Evolutionary conservation across 2,888 invertebrate species (phyloP).

Genomic region (Aphelenchoides bicaudatus): DNA sequence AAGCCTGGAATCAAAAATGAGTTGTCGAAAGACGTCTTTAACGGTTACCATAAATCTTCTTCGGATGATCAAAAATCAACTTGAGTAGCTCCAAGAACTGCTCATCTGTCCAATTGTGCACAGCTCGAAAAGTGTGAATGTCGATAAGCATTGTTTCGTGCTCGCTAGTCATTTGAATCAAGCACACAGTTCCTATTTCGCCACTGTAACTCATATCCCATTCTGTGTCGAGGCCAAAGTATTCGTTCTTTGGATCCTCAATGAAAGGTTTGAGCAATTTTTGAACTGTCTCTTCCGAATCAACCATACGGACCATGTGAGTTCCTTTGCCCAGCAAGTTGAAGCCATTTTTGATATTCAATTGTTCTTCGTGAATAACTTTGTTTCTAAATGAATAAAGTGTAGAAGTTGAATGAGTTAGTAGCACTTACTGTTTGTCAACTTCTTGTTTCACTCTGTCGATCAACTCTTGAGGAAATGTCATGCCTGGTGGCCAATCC

Average conservation of each 20-base stretch:
- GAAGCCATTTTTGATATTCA: too few species aligned
- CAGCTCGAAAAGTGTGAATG: background rate
- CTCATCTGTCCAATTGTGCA: background rate
- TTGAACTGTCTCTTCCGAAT: background rate
- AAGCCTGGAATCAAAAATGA: slow-evolving; percentile 5
- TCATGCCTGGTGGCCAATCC: too few species aligned
- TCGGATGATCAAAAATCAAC: background rate
- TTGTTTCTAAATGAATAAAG: too few species aligned
- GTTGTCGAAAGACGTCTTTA: background rate
- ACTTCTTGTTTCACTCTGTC: too few species aligned
- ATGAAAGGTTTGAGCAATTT: background rate
- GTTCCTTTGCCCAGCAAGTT: background rate
- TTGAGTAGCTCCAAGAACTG: background rate
- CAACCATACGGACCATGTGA: slow-evolving; percentile 1
- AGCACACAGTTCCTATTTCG: slow-evolving; percentile 5
- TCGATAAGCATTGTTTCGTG: slow-evolving; percentile 13
- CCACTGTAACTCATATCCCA: slow-evolving; percentile 17
- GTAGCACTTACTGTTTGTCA: too few species aligned
- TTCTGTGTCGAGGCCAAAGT: slow-evolving; percentile 14
- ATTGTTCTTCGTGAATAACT: too few species aligned
- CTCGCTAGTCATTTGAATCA: background rate
- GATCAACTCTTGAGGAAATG: too few species aligned
- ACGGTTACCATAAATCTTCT: slow-evolving; percentile 1
- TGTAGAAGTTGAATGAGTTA: too few species aligned
- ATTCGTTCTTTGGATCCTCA: background rate